Evolutionary conservation across 2,888 invertebrate genomes (phyloP).

Genomic region (Oegoconia quadripuncta): DNA sequence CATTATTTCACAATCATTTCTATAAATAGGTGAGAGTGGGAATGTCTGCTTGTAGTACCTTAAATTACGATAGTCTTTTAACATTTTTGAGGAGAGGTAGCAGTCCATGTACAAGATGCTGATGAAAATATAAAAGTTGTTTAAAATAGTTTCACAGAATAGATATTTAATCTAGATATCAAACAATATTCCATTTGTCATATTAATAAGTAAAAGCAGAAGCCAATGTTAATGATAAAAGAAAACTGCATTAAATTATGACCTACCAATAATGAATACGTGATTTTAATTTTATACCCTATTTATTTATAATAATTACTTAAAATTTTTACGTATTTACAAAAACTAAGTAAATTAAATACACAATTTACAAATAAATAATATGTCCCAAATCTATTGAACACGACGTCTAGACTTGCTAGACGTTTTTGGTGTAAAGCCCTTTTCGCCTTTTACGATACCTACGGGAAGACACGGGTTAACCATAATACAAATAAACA

Average conservation of each 20-base stretch:
- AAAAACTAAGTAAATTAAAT: too few species aligned
- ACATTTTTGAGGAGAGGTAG: constrained; percentile 48
- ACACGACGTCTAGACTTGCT: too few species aligned
- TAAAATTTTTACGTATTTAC: too few species aligned
- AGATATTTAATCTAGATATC: constrained; percentile 75
- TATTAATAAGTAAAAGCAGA: constrained; percentile 76
- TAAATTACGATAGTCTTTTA: constrained; percentile 37
- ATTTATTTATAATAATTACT: constrained; percentile 4
- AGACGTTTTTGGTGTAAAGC: too few species aligned
- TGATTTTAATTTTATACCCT: constrained; percentile 45
- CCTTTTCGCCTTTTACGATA: too few species aligned
- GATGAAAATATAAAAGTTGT: constrained; percentile 77
- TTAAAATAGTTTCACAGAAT: constrained; percentile 75
- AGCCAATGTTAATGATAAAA: constrained; percentile 73
- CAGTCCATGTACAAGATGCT: constrained; percentile 68
- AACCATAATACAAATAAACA: too few species aligned
- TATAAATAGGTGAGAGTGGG: constrained; percentile 8
- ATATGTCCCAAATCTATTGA: too few species aligned
- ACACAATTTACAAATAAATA: too few species aligned
- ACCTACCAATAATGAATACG: constrained; percentile 72
- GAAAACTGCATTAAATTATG: constrained; percentile 78
- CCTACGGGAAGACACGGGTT: too few species aligned
- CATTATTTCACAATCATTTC: constrained; percentile 2
- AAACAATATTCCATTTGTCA: constrained; percentile 79
- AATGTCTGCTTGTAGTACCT: constrained; percentile 18